A percentile compares a stretch with the other conserved stretches of the same genome.
phyloP scores from a whole-genome alignment of 1,140 invertebrate species.

The Drosophila nigromelanica region DNA sequence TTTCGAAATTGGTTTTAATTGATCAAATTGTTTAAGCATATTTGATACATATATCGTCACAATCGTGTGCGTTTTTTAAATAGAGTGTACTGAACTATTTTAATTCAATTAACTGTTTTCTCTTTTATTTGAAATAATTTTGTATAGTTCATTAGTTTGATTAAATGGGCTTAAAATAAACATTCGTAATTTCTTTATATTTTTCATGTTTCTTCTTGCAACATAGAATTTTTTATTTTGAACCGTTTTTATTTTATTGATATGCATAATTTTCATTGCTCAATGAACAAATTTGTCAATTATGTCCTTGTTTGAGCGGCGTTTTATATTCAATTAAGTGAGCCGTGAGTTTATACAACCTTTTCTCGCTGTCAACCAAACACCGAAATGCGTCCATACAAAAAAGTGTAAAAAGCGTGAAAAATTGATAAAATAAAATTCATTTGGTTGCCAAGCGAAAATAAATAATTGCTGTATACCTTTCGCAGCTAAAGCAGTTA shows the following conservation, averaged over 20 bases:
- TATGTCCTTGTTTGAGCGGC: constrained; percentile 28
- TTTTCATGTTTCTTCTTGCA: no score
- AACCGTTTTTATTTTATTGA: constrained; percentile 4
- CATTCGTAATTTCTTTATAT: background rate
- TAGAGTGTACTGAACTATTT: constrained; percentile 5
- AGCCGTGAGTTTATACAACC: constrained; percentile 28
- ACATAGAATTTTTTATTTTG: background rate
- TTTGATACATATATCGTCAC: constrained; percentile 37
- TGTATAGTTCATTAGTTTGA: background rate
- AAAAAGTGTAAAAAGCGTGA: background rate
- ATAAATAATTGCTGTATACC: constrained; percentile 29
- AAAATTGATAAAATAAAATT: constrained; percentile 30
- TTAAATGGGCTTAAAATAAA: background rate
- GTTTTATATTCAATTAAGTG: constrained; percentile 55
- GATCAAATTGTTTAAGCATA: constrained; percentile 72
- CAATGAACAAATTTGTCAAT: constrained; percentile 46
- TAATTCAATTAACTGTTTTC: background rate
- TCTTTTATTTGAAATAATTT: background rate
- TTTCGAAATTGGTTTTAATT: constrained; percentile 69
- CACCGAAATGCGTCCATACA: background rate
- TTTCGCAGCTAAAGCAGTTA: constrained; percentile 24
- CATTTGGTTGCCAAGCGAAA: constrained; percentile 25
- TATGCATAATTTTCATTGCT: constrained; percentile 21
- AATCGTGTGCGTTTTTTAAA: constrained; percentile 12
- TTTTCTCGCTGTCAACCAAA: constrained; percentile 1